phyloP scores from a whole-genome alignment of 2,113 vertebrate species.

The Hippolais icterina region DNA sequence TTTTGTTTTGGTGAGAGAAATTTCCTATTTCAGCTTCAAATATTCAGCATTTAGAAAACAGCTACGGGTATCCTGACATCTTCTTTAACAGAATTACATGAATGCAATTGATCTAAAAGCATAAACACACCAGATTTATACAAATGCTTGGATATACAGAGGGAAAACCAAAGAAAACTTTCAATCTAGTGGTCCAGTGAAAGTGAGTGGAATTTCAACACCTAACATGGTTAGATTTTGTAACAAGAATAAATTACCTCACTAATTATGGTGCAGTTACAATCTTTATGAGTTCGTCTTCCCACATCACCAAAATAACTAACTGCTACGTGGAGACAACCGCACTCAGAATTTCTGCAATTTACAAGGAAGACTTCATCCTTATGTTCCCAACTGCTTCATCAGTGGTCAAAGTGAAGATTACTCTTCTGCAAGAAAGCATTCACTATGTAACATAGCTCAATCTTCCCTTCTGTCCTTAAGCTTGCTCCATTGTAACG shows the following conservation, averaged over 20 bases:
- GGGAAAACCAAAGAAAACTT: not conserved
- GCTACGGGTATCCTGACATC: not conserved
- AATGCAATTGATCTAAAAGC: not conserved
- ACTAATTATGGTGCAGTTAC: not conserved
- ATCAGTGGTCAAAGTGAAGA: not conserved
- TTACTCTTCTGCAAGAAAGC: not conserved
- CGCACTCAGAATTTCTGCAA: not conserved
- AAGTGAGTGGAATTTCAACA: not conserved
- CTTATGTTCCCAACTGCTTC: not conserved
- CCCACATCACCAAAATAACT: not conserved
- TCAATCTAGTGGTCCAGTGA: not conserved
- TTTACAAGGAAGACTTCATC: not conserved
- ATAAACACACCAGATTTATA: not conserved
- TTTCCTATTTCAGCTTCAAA: not conserved
- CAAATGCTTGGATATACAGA: not conserved
- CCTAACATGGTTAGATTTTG: not conserved
- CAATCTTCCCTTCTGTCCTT: constrained; percentile 28
- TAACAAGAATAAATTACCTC: not conserved
- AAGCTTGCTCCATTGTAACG: not conserved
- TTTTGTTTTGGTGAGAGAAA: not conserved
- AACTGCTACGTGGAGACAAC: not conserved
- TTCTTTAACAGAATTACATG: not conserved
- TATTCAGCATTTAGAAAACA: not conserved
- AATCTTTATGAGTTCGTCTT: not conserved
- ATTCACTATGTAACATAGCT: not conserved